Conservation (phyloP, 2,113 vertebrate genomes). For the Microcebus murinus region DNA sequence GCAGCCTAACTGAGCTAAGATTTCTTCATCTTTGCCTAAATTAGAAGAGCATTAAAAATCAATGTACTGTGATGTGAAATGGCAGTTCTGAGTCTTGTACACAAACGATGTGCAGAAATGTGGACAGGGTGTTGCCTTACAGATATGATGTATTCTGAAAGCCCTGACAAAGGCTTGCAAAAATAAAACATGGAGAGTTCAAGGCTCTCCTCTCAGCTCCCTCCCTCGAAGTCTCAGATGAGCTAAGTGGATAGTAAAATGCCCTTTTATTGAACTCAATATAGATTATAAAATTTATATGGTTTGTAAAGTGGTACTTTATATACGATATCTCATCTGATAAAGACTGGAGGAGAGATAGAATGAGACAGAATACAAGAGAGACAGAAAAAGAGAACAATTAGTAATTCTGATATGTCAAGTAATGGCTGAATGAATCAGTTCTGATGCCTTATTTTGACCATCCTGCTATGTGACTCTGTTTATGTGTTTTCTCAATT, state of each 20-base stretch:
- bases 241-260: conserved; percentile 47
- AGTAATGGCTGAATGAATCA: background rate
- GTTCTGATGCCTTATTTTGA: background rate
- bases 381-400: background rate
- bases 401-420: background rate
- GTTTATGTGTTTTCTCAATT: background rate
- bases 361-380: background rate
- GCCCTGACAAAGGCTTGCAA: conserved; percentile 79
- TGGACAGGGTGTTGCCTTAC: conserved; percentile 83
- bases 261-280: conserved; percentile 73
- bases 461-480: background rate
- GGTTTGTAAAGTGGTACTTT: conserved; percentile 60
- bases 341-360: conserved; percentile 34
- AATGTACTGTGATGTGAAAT: conserved; percentile 85
- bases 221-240: conserved; percentile 32
- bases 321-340: conserved; percentile 39
- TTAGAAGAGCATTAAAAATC: conserved; percentile 86
- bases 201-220: background rate
- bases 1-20: conserved; percentile 81
- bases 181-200: conserved; percentile 66
- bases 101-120: conserved; percentile 81
- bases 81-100: conserved; percentile 84
- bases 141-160: conserved; percentile 86
- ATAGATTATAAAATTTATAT: conserved; percentile 61
- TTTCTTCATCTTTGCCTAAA: conserved; percentile 83